Evolutionary conservation across 2,888 invertebrate genomes (phyloP).

Genomic region (Drosophila paramelanica): DNA sequence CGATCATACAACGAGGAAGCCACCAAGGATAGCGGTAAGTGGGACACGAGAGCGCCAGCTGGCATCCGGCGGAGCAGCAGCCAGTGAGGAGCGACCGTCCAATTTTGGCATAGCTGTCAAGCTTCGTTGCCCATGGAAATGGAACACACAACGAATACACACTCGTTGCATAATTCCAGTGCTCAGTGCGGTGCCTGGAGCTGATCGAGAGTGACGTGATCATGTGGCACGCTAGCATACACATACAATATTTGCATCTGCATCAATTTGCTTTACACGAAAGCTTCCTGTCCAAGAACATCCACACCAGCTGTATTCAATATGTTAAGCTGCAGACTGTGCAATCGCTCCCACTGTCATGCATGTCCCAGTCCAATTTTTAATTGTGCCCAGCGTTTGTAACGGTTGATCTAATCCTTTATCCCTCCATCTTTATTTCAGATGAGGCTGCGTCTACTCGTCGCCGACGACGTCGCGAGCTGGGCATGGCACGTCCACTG

Average conservation of each 20-base stretch:
- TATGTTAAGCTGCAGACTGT: slow-evolving; percentile 62
- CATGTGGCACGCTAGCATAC: slow-evolving; percentile 42
- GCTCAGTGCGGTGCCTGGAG: slow-evolving; percentile 18
- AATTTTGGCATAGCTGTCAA: slow-evolving; percentile 33
- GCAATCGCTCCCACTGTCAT: slow-evolving; percentile 40
- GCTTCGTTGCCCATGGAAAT: slow-evolving; percentile 33
- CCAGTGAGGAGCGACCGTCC: slow-evolving; percentile 14
- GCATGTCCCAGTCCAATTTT: slow-evolving; percentile 51
- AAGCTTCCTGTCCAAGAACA: slow-evolving; percentile 55
- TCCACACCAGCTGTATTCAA: slow-evolving; percentile 69
- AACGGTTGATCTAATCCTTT: background rate
- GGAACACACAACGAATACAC: background rate
- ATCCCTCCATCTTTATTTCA: slow-evolving; percentile 49
- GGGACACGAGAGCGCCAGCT: slow-evolving; percentile 24
- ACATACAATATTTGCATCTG: slow-evolving; percentile 62
- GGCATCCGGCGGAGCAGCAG: background rate
- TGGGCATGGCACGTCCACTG: slow-evolving; percentile 82
- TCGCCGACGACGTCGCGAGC: slow-evolving; percentile 83
- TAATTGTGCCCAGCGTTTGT: background rate
- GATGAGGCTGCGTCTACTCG: slow-evolving; percentile 84
- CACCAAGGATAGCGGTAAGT: slow-evolving; percentile 84
- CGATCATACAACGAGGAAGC: slow-evolving; percentile 86
- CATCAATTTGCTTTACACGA: slow-evolving; percentile 61
- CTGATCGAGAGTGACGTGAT: slow-evolving; percentile 3
- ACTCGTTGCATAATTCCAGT: slow-evolving; percentile 1